Percentiles rank a stretch among this genome's conserved stretches.
phyloP scores from a whole-genome alignment of 2,113 vertebrate genomes.

The Strix aluco region DNA sequence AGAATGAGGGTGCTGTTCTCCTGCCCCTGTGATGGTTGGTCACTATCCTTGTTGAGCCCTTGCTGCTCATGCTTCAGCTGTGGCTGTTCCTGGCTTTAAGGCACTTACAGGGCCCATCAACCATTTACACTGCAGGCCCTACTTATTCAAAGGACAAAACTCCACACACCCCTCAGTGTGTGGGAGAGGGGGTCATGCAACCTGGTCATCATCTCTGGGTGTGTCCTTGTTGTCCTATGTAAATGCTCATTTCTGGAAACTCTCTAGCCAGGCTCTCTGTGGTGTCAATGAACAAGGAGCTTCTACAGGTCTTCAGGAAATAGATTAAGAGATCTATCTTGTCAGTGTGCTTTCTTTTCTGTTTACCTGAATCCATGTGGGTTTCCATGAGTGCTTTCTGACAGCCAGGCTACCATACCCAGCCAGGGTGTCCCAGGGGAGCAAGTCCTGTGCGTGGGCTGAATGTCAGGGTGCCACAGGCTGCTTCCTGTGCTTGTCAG shows the following conservation, averaged over 20 bases:
- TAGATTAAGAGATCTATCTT: not conserved
- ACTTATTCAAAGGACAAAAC: not conserved
- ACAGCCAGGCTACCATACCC: not conserved
- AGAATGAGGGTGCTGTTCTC: not conserved
- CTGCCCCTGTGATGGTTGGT: not conserved
- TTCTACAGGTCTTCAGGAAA: not conserved
- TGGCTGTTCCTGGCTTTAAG: not conserved
- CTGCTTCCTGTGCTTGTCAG: not conserved
- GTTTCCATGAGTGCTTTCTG: not conserved
- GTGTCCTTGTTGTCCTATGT: not conserved
- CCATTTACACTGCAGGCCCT: not conserved
- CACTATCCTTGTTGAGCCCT: not conserved
- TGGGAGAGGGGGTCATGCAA: not conserved
- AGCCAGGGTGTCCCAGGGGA: not conserved
- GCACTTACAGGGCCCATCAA: not conserved
- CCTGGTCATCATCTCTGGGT: not conserved
- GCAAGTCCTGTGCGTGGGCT: rapidly evolving
- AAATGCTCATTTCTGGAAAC: not conserved
- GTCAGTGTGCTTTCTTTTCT: not conserved
- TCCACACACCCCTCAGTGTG: not conserved
- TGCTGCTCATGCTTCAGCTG: not conserved
- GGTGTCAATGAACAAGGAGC: not conserved
- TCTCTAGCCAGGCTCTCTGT: not conserved
- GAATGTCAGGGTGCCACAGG: not conserved
- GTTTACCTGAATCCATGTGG: not conserved